Base-by-base conservation (phyloP, 2,113 vertebrate genomes). In the Cisticola juncidis region DNA sequence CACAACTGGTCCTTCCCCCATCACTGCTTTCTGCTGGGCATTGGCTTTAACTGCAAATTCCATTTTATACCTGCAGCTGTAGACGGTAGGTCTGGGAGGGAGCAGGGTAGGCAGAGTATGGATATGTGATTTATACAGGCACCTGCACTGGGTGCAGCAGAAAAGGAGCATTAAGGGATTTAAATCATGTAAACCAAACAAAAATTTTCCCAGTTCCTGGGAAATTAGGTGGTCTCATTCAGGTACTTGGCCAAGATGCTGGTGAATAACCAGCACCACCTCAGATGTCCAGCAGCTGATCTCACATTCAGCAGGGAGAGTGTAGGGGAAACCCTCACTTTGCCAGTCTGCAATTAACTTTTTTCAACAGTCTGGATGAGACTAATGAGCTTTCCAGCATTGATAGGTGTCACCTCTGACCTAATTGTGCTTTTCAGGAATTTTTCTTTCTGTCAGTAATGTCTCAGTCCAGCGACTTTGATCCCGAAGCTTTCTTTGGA, bases 1-100 rank as follows among this genome's bases (percentile, higher is more conserved):
- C 42, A 35, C 61, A 68, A 0, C 33, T 3, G 2, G 16, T 38
- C n/a, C 45, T 60, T 60, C 81, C 42, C 36, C 23, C 2, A 0
- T 12, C 1, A 1, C 38, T 76, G 44, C 50, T 45, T 72, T 81
- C 73, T 84, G 73, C 23, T 65, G 54, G 36, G 35, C 12, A 15
- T 31, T 73, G 25, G 15, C 9, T 71, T 45, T n/a, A 24, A 20
- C 31, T 31, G 53, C 26, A 38, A 13, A 14, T 36, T 83, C 65
- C 2, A 4, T 69, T 79, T 72, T 28, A 6, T 31, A 29, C 44
- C 28, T 88, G 76, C 22, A 33, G 15, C 3, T 74, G 50, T 31
- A 31, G n/a, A 2, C 17, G 29, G 18, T 3, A 19, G 33, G 10
- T 76, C 58, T 82, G 35, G 22, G 42, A 68, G 62, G n/a, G 38